Evolutionary conservation across 2,888 invertebrate species (phyloP), one percentile per base, ranked within the genome.

Genomic region (Pharmacophagus antenor): DNA sequence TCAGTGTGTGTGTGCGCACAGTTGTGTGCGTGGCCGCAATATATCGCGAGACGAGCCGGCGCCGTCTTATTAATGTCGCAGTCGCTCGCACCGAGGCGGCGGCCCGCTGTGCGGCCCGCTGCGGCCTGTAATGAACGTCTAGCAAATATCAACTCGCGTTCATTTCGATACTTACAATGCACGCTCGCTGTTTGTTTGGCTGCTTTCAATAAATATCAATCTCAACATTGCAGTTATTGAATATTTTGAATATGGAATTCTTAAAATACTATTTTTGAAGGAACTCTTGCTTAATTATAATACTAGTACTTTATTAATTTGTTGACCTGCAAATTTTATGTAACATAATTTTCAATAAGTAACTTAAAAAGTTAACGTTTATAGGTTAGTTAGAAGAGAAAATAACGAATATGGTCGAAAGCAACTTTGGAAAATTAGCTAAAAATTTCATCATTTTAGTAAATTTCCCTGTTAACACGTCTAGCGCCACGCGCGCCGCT

Each of bases 41-140:
- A n/a, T n/a, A 60, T 60, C 60, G 55, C 64, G 80, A 84, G 85
- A 82, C 82, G 75, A 71, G 72, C 69, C 73, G 82, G 80, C 85
- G 84, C 82, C 82, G 61, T 42, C 61, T 56, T 59, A 66, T 62
- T 62, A 56, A 44, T 51, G 46, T 59, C 61, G 53, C 17, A 25
- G 50, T 52, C 21, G 58, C 46, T 37, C 47, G 47, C 22, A 12
- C 21, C 55, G 55, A 22, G 48, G 37, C 48, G 15, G 56, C 51
- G 57, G 57, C 53, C 59, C 49, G 54, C 49, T 12, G n/a, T 37
- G 47, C 31, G 42, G 22, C n/a, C n/a, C n/a, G n/a, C 23, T 7
- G 46, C 47, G 37, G 47, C 48, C 37, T 47, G 22, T 56, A 60
- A 60, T 60, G 60, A 60, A 51, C 37, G 51, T 50, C 59, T 20